phyloP scores from a whole-genome alignment of 1,140 invertebrate genomes.

The Theocolax elegans region DNA sequence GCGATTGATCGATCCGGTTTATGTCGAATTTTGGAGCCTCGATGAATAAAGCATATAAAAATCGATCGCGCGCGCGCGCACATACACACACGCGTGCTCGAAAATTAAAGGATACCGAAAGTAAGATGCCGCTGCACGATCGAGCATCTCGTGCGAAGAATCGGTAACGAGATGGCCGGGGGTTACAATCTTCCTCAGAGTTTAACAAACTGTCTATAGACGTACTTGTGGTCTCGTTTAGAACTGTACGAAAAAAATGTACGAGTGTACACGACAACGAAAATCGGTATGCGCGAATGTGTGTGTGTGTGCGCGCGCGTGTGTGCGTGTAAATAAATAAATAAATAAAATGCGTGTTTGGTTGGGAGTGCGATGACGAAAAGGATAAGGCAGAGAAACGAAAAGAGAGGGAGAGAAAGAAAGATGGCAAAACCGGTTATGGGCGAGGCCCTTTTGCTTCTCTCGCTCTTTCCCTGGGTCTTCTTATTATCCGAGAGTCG shows the following conservation, averaged over 20 bases:
- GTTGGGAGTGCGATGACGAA: slow-evolving; percentile 33
- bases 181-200: too few species aligned
- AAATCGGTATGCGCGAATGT: neutral
- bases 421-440: slow-evolving; percentile 64
- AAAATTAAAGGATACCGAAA: slow-evolving; percentile 16
- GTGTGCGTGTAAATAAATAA: neutral
- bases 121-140: too few species aligned
- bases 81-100: neutral
- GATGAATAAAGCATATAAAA: too few species aligned
- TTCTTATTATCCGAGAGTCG: slow-evolving; percentile 39
- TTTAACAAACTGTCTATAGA: too few species aligned
- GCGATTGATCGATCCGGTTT: slow-evolving; percentile 7
- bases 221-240: too few species aligned
- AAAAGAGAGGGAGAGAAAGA: slow-evolving; percentile 4
- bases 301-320: neutral
- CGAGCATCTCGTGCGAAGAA: neutral
- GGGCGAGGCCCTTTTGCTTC: slow-evolving; percentile 61
- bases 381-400: slow-evolving; percentile 9
- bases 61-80: neutral
- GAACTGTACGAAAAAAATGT: too few species aligned
- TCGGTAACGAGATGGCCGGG: neutral
- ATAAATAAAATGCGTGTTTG: neutral
- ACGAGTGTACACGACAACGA: neutral
- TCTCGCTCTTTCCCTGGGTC: slow-evolving; percentile 43
- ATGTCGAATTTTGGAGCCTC: too few species aligned